Evolutionary conservation across 2,113 vertebrate genomes (phyloP).

Genomic region (Anarhynchus alexandrinus): DNA sequence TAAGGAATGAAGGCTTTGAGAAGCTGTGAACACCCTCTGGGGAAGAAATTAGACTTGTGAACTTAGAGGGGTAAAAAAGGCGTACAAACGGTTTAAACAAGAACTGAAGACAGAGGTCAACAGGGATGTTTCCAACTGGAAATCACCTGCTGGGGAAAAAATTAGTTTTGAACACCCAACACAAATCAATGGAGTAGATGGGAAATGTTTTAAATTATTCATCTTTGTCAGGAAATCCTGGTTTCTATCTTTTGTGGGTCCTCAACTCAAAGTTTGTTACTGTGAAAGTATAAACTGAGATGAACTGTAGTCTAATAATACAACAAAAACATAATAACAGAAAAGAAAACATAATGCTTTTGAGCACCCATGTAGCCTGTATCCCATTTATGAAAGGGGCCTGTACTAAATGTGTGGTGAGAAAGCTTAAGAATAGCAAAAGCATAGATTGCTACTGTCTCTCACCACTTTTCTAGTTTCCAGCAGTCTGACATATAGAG

Average conservation of each 20-base stretch:
- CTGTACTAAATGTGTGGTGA: not conserved
- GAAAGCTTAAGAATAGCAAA: not conserved
- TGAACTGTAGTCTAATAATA: not conserved
- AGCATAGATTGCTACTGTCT: not conserved
- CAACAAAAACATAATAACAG: not conserved
- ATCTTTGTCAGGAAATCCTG: constrained; percentile 5
- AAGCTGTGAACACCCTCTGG: constrained; percentile 61
- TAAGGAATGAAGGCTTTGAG: constrained; percentile 63
- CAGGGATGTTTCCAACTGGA: constrained; percentile 46
- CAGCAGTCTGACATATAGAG: not conserved
- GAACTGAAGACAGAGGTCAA: constrained; percentile 51
- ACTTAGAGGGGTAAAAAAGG: not conserved
- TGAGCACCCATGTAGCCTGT: not conserved
- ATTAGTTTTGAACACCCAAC: constrained; percentile 67
- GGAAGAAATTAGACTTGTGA: constrained; percentile 71
- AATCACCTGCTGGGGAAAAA: constrained; percentile 67
- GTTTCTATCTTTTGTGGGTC: not conserved
- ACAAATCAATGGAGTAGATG: constrained; percentile 34
- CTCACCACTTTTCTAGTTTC: not conserved
- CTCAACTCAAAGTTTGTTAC: not conserved
- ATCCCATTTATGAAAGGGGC: not conserved
- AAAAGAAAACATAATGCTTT: not conserved
- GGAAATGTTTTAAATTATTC: constrained; percentile 38
- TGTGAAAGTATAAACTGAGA: not conserved
- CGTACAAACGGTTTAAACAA: constrained; percentile 53